Conservation (phyloP, 2,888 invertebrate genomes). For the Cephus nigrinus region DNA sequence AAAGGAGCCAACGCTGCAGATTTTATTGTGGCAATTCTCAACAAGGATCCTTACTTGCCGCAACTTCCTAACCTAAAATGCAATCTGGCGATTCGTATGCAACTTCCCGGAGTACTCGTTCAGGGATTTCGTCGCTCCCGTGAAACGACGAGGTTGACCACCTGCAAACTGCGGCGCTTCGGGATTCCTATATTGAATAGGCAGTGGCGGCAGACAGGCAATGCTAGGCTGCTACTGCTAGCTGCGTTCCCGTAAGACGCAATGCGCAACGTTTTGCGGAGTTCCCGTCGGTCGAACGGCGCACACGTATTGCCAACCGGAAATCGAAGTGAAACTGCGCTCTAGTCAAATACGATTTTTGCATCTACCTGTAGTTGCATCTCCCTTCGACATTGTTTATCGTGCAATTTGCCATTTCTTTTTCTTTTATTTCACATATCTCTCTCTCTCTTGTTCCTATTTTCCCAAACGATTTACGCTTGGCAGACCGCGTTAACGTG, state of each 20-base stretch:
- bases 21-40: not conserved
- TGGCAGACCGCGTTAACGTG: not conserved
- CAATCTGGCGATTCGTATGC: not conserved
- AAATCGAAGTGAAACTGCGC: conserved; percentile 2
- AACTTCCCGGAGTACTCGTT: not conserved
- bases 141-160: conserved; percentile 38
- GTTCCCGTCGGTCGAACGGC: conserved; percentile 17
- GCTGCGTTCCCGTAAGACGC: conserved; percentile 49
- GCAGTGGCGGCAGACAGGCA: not conserved
- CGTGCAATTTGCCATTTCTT: not conserved
- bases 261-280: conserved; percentile 63
- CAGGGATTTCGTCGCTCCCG: not conserved
- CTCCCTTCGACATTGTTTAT: not conserved
- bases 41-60: not conserved
- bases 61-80: not conserved
- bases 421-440: not conserved
- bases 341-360: not conserved
- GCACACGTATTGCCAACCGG: not conserved
- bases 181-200: not conserved
- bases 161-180: conserved; percentile 45
- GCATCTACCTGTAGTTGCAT: not conserved
- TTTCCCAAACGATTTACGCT: not conserved
- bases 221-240: not conserved
- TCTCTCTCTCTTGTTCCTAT: not conserved
- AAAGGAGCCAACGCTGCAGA: not conserved